These are phyloP conservation scores for Platycheirus rosarum DNA, from an alignment of 2,888 invertebrate species.

Conservation along the genomic window DNA sequence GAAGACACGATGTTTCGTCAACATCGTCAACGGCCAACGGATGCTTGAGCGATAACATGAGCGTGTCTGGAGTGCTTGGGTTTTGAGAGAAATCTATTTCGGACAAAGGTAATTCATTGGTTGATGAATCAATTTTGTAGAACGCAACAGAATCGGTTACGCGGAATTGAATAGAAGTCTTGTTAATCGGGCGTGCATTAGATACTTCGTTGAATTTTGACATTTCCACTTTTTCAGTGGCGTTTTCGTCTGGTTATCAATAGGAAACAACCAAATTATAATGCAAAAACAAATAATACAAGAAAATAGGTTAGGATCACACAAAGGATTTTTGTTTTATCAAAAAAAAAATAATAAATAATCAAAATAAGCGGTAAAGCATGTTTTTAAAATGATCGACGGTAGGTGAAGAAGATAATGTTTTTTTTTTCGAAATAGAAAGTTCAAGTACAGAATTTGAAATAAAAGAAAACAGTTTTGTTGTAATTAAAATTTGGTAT, in stretches of 20 bases:
- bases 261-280: constrained; percentile 65
- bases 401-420: constrained; percentile 41
- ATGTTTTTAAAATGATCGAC: constrained; percentile 54
- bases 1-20: constrained; percentile 41
- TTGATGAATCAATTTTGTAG: constrained; percentile 84
- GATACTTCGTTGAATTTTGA: constrained; percentile 76
- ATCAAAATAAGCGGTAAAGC: constrained; percentile 26
- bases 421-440: constrained; percentile 28
- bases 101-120: constrained; percentile 87
- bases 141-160: constrained; percentile 79
- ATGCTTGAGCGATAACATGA: constrained; percentile 50
- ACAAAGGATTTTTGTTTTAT: constrained; percentile 2
- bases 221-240: constrained; percentile 16
- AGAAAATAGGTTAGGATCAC: constrained; percentile 30
- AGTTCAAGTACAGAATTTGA: constrained; percentile 39
- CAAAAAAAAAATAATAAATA: constrained; percentile 1
- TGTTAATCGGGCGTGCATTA: constrained; percentile 71
- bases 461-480: constrained; percentile 64
- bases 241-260: constrained; percentile 56
- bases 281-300: constrained; percentile 48
- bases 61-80: constrained; percentile 79
- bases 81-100: constrained; percentile 84
- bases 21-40: constrained; percentile 44
- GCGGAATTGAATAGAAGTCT: constrained; percentile 77
- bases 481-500: constrained; percentile 51